These are phyloP conservation scores for Muschampia plurimacula DNA, from an alignment of 2,888 invertebrate species.

Conservation along the genomic window DNA sequence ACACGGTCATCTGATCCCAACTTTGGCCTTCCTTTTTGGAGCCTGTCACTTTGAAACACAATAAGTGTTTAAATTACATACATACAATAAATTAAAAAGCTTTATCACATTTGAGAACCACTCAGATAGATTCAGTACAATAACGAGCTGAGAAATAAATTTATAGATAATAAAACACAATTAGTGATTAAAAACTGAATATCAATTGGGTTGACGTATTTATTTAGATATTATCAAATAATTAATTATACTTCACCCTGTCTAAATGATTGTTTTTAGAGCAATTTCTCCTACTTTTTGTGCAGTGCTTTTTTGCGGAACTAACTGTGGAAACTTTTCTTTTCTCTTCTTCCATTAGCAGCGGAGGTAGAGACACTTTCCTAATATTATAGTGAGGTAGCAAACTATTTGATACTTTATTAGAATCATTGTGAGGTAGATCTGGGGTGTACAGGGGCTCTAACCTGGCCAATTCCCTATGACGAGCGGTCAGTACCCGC, in stretches of 20 bases:
- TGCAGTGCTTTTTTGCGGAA: conserved; percentile 67
- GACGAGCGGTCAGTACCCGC: conserved; percentile 72
- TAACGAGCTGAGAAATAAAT: neutral
- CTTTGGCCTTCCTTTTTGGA: too few relatives aligned
- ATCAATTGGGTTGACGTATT: neutral
- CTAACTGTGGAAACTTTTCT: conserved; percentile 58
- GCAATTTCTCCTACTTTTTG: conserved; percentile 43
- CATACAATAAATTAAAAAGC: neutral
- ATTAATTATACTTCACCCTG: conserved; percentile 41
- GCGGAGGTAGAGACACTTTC: conserved; percentile 78
- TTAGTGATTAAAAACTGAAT: neutral
- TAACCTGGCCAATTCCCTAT: conserved; percentile 67
- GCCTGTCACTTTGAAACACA: too few relatives aligned
- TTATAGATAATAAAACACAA: neutral
- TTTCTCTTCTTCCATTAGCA: conserved; percentile 75
- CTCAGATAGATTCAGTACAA: neutral
- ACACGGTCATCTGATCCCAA: too few relatives aligned
- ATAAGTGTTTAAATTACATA: neutral
- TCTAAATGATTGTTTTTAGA: conserved; percentile 44
- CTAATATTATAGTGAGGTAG: conserved; percentile 64
- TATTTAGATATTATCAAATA: neutral
- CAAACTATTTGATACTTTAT: conserved; percentile 55
- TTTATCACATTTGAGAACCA: neutral
- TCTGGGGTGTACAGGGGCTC: conserved; percentile 73
- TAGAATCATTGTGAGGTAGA: conserved; percentile 57